Base-by-base conservation (phyloP, 2,797 vertebrate genomes). In the Darevskia nairensis region DNA sequence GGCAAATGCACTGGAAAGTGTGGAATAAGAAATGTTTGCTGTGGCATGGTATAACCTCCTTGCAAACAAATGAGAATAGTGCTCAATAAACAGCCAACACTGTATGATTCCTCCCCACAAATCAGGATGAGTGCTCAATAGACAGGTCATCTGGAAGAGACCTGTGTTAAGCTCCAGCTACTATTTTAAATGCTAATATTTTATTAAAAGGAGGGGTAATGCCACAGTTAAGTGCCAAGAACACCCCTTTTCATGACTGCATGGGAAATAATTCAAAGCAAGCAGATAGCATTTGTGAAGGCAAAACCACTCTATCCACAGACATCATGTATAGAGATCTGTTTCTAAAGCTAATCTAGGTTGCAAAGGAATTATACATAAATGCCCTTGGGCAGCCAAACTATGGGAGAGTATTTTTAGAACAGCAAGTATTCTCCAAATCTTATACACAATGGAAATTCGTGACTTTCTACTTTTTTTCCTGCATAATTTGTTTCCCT, bases 231-330 rank as follows among this genome's bases (percentile, higher is more conserved):
- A 87, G 72, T 86, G 59, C 15, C 69, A 72, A 88, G 77, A 92
- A 6, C 68, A 23, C 17, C 25, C 75, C 21, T 66, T 71, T 46
- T 89, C 85, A 69, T 84, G 50, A 19, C 66, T 66, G 55, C 92
- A 77, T 83, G 25, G 84, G 80, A 85, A 41, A 64, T 71, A 92
- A 90, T 90, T 91, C 87, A 91, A 91, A 91, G 23, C 8, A 68
- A 59, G 17, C 71, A 72, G 8, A 39, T 10, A 32, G 0, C 87
- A 85, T 90, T 11, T 80, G 66, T 84, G 85, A 75, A 84, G 7
- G 11, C 11, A 25, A 85, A 89, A 84, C 74, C 80, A 90, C 21
- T 90, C 46, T 46, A 68, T 86, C 15, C 64, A 78, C 46, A 86
- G 80, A 74, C 59, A 80, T 86, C 59, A 76, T 86, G 87, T 90